Evolutionary conservation across 2,113 vertebrate genomes (phyloP), one percentile per base, ranked within the genome.

Genomic region (Trinectes maculatus): DNA sequence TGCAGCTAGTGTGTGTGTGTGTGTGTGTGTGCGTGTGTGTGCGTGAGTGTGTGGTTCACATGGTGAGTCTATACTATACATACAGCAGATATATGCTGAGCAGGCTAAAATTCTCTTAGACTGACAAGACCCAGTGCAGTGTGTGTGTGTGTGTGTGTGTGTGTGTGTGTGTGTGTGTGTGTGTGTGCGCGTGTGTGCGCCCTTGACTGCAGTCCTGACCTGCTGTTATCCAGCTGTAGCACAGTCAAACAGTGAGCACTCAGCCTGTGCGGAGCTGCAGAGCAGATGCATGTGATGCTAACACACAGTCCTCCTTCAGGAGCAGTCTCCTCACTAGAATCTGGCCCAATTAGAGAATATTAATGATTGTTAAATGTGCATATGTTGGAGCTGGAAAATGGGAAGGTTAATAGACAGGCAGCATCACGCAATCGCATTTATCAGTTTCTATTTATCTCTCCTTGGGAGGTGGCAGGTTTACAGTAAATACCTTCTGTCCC

Each of bases 401-500:
- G 95, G 95, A 96, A 98, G 96, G 96, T 98, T 98, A 96, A 98
- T 96, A 93, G 95, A 95, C 73, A 93, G 96, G 94, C 95, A 93
- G 93, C 93, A 88, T 94, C 93, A 94, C 92, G 90, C 94, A 92
- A 95, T 94, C 93, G 87, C 96, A 99, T 99, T 98, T 96, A 99
- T 99, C 97, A 98, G 96, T 95, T 96, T 96, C 96, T 98, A 97
- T 99, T 99, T 98, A 98, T 97, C 96, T 97, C 96, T 99, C 96
- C 96, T 98, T 95, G 96, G 97, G 96, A 96, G 96, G 96, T 96
- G 97, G 95, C 97, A 99, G 96, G 94, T 98, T 98, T 98, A 99
- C 97, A 98, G 96, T 98, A 99, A 99, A 99, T 98, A 99, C 97
- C 97, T 97, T 99, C 97, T 99, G 97, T 98, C 96, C 96, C 94